Evolutionary conservation across 2,888 invertebrate species (phyloP).

Genomic region (Hermodice carunculata): DNA sequence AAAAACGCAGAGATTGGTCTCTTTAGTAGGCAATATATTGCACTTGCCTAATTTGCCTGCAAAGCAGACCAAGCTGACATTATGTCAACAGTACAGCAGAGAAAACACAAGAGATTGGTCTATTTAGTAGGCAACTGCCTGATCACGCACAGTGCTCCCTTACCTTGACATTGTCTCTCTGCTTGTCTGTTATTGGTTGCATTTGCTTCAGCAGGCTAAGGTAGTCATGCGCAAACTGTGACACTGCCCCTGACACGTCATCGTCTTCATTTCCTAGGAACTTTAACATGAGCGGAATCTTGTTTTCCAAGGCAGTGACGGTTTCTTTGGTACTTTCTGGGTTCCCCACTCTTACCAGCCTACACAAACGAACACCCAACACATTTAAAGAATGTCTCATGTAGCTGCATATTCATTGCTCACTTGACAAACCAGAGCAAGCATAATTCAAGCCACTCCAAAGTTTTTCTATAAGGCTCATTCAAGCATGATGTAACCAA

Average conservation of each 20-base stretch:
- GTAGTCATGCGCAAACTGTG: constrained; percentile 72
- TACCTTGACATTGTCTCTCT: constrained; percentile 29
- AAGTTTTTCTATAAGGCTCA: too few species aligned
- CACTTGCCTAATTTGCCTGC: too few species aligned
- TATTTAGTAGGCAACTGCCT: background rate
- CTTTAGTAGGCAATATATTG: too few species aligned
- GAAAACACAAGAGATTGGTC: background rate
- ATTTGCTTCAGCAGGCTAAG: constrained; percentile 70
- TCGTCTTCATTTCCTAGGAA: constrained; percentile 72
- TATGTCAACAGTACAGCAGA: background rate
- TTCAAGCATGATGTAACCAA: too few species aligned
- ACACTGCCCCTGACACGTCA: constrained; percentile 72
- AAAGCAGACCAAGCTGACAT: background rate
- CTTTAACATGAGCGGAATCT: constrained; percentile 70
- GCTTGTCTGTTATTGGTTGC: constrained; percentile 36
- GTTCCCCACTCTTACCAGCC: constrained; percentile 58
- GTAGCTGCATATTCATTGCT: too few species aligned
- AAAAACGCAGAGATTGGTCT: too few species aligned
- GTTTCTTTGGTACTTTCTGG: constrained; percentile 50
- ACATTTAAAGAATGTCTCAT: too few species aligned
- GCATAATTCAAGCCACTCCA: too few species aligned
- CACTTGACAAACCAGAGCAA: too few species aligned
- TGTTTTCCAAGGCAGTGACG: constrained; percentile 68
- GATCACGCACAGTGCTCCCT: background rate
- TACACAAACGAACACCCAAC: too few species aligned